These are phyloP conservation scores for Ostrea edulis DNA, from an alignment of 1,140 invertebrate species.

Conservation along the genomic window DNA sequence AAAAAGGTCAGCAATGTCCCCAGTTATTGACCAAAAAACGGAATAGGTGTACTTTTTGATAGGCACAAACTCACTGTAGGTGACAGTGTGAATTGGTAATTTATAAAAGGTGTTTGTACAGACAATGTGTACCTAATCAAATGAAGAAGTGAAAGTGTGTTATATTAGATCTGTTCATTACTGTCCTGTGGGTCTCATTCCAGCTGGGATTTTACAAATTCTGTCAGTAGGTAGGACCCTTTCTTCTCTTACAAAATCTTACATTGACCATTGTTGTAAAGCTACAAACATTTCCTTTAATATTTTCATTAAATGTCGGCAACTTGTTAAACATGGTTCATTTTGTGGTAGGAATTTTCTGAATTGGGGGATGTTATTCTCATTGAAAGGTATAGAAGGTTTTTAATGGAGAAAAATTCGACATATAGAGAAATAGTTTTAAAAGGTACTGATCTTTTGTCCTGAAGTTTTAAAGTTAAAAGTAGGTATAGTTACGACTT, in stretches of 20 bases:
- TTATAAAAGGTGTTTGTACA: constrained; percentile 3
- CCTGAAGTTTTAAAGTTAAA: too few species aligned
- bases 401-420: not conserved
- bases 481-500: too few species aligned
- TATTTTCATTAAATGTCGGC: constrained; percentile 34
- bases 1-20: too few species aligned
- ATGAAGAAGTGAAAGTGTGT: not conserved
- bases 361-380: constrained; percentile 22
- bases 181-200: not conserved
- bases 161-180: constrained; percentile 16
- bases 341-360: constrained; percentile 18
- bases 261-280: constrained; percentile 16
- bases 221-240: not conserved
- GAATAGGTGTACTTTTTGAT: not conserved
- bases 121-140: not conserved
- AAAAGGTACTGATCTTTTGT: not conserved
- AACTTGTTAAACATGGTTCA: constrained; percentile 35
- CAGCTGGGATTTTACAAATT: not conserved
- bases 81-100: not conserved
- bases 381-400: constrained; percentile 1
- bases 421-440: not conserved
- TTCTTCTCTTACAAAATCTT: constrained; percentile 22
- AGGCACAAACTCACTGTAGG: not conserved
- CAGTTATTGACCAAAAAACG: too few species aligned
- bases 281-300: constrained; percentile 14